Conservation (phyloP, 2,888 invertebrate species). For the Marasmarcha lunaedactyla region DNA sequence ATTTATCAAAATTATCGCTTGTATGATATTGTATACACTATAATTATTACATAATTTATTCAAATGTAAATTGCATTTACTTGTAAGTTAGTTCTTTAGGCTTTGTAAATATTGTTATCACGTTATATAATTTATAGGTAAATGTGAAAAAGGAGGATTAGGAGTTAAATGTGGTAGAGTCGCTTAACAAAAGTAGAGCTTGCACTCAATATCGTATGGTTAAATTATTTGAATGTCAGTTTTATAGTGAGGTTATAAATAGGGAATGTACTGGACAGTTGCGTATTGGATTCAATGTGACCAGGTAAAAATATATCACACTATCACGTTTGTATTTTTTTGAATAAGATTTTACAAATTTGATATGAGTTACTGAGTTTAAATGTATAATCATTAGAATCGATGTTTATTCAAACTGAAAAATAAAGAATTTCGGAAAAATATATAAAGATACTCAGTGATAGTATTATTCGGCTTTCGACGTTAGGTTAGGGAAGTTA, state of each 20-base stretch:
- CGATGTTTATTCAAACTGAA: background rate
- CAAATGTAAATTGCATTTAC: conserved; percentile 66
- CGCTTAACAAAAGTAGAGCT: conserved; percentile 48
- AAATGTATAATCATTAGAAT: no score
- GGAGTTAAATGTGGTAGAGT: conserved; percentile 52
- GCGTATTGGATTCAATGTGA: conserved; percentile 15
- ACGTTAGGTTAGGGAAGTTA: conserved; percentile 60
- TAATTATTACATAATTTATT: conserved; percentile 57
- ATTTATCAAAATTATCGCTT: conserved; percentile 56
- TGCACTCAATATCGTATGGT: conserved; percentile 39
- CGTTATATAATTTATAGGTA: conserved; percentile 71
- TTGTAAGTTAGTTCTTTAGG: conserved; percentile 64
- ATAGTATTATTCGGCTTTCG: conserved; percentile 58
- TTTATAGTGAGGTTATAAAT: conserved; percentile 37
- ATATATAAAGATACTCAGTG: no score
- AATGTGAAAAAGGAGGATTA: conserved; percentile 48
- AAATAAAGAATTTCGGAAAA: no score
- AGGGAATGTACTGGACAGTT: conserved; percentile 55
- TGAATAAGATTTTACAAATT: no score
- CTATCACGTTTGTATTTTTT: conserved; percentile 8
- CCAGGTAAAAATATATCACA: conserved; percentile 18
- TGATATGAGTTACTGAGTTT: no score
- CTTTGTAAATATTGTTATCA: conserved; percentile 71
- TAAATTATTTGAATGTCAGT: conserved; percentile 40
- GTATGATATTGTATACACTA: conserved; percentile 66